Evolutionary conservation across 92 coral and sea anemone genomes (phyloP), one percentile per base, ranked within the genome.

Genomic region (Scolanthus callimorphus): DNA sequence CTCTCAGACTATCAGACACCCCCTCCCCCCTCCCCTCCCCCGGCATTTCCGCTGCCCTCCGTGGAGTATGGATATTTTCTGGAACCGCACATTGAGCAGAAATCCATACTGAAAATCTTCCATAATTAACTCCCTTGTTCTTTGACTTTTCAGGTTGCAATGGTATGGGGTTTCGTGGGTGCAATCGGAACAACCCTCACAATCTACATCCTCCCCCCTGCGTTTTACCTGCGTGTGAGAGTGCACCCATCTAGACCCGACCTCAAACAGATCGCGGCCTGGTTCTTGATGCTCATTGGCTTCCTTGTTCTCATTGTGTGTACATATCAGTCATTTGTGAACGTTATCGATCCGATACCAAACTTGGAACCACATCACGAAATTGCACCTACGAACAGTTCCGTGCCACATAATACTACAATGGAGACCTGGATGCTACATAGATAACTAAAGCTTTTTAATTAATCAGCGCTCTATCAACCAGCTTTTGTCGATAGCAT

Each of bases 121-220:
- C n/a, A n/a, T n/a, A n/a, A n/a, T n/a, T n/a, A n/a, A n/a, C n/a
- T n/a, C n/a, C n/a, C n/a, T n/a, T n/a, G n/a, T n/a, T n/a, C n/a
- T 15, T 34, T 34, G 41, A 47, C 15, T 38, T 27, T 59, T 13
- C 57, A 86, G 95, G 95, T 87, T 38, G 86, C 96, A 13, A 87
- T 87, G 86, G 96, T 87, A 27, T 87, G 96, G 96, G 90, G 96
- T 15, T 87, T 87, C 49, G 96, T 83, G 19, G 96, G 96, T 27
- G 86, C 90, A 1, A 69, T 83, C 13, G 96, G 96, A 0, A 77
- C 80, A 8, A 74, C 96, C 1, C 57, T 87, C 17, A 73, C 82
- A 34, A 87, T 87, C 20, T 87, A 83, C 60, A 83, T 87, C 27
- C 68, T 87, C 3, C 96, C 96, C 1, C 90, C 96, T 1, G 96